Evolutionary conservation across 2,797 vertebrate species (phyloP).

Genomic region (Mus caroli): DNA sequence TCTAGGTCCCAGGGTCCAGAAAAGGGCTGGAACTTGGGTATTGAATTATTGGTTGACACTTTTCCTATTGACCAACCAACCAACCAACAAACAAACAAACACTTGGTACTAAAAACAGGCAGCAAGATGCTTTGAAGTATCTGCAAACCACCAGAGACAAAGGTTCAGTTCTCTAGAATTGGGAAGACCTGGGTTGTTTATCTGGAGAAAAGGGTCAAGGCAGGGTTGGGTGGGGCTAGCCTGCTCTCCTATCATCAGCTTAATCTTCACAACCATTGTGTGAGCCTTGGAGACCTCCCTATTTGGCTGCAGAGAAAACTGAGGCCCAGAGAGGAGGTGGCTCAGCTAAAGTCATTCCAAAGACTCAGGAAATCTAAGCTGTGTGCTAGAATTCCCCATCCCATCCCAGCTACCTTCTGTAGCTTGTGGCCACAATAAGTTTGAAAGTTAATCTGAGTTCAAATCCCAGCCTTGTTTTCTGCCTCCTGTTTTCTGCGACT

Average conservation of each 20-base stretch:
- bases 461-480: background rate
- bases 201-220: background rate
- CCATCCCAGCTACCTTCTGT: background rate
- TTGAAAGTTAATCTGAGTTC: slow-evolving; percentile 32
- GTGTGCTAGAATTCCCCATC: background rate
- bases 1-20: background rate
- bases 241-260: background rate
- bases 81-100: background rate
- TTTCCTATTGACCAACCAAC: background rate
- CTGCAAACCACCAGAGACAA: background rate
- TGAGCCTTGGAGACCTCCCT: background rate
- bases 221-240: too few relatives aligned
- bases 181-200: background rate
- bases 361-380: background rate
- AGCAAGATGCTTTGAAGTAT: background rate
- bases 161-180: background rate
- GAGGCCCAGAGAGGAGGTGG: slow-evolving; percentile 17
- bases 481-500: background rate
- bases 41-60: background rate
- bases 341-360: slow-evolving; percentile 45
- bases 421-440: background rate
- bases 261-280: background rate
- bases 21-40: background rate
- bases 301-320: background rate
- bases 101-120: background rate